These are phyloP conservation scores for Clarias fuscus DNA, from an alignment of 2,797 vertebrate genomes.

Conservation along the genomic window DNA sequence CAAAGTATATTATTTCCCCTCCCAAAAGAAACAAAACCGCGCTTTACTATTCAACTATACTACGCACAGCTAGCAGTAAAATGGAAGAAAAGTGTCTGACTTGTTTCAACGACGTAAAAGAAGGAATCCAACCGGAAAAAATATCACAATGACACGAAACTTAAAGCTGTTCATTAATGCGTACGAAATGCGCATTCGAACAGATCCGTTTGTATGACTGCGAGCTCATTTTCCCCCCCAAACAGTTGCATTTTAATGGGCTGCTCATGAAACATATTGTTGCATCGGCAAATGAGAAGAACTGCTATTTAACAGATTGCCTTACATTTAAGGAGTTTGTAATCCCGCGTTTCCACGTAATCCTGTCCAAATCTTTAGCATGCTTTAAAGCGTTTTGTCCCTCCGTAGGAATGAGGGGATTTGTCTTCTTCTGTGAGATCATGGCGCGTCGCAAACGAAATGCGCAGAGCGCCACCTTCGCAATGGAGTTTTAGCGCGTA, in stretches of 20 bases:
- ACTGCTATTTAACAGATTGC: background rate
- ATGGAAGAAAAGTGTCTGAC: constrained; percentile 65
- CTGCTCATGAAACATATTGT: background rate
- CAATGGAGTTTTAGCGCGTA: constrained; percentile 1
- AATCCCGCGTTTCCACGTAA: constrained; percentile 16
- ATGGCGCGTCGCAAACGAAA: background rate
- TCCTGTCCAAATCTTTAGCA: constrained; percentile 1
- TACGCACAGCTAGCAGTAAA: constrained; percentile 62
- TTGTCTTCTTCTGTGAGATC: constrained; percentile 31
- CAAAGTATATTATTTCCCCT: constrained; percentile 41
- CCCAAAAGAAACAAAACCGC: constrained; percentile 36
- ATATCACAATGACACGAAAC: background rate
- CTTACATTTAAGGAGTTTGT: constrained; percentile 19
- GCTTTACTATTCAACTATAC: constrained; percentile 61
- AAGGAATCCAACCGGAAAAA: background rate
- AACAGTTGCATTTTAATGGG: background rate
- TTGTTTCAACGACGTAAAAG: background rate
- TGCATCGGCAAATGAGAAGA: background rate
- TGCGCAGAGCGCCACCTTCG: constrained; percentile 34
- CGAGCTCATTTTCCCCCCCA: background rate
- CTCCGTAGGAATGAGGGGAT: background rate
- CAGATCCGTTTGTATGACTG: background rate
- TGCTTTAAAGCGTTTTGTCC: constrained; percentile 21
- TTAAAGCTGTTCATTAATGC: constrained; percentile 8
- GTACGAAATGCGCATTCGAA: constrained; percentile 9